phyloP scores from a whole-genome alignment of 2,113 vertebrate species.

The Stegostoma tigrinum region DNA sequence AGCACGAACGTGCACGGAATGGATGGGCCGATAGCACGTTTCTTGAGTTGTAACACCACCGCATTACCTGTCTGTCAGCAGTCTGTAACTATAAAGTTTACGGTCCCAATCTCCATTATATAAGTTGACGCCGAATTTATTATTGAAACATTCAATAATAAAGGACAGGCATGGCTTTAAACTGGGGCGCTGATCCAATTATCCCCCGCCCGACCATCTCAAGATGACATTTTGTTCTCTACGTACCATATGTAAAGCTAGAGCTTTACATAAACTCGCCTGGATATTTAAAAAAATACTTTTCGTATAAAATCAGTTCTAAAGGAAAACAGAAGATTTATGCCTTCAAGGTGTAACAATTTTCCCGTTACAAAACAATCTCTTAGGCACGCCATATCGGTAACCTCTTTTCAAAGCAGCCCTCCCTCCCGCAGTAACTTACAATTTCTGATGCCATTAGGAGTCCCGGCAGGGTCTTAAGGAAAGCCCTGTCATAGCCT shows the following conservation, averaged over 20 bases:
- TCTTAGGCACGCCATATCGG: background rate
- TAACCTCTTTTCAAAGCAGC: background rate
- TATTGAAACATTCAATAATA: background rate
- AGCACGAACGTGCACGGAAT: background rate
- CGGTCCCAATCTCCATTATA: background rate
- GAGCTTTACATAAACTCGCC: background rate
- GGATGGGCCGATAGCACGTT: background rate
- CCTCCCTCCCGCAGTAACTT: constrained; percentile 45
- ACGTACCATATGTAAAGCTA: background rate
- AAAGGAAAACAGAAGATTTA: background rate
- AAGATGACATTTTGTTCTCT: background rate
- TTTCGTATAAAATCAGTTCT: background rate
- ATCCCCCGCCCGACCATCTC: background rate
- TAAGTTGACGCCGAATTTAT: background rate
- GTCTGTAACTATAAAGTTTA: background rate
- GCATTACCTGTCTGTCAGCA: background rate
- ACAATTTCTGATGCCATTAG: constrained; percentile 68
- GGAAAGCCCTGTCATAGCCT: constrained; percentile 63
- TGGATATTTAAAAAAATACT: background rate
- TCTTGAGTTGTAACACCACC: background rate
- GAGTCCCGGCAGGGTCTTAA: constrained; percentile 57
- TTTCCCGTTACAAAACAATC: background rate
- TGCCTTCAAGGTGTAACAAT: background rate
- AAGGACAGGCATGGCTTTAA: background rate
- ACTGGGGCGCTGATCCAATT: background rate